phyloP scores from a whole-genome alignment of 2,888 invertebrate species.

The Sclerodermus sp. region DNA sequence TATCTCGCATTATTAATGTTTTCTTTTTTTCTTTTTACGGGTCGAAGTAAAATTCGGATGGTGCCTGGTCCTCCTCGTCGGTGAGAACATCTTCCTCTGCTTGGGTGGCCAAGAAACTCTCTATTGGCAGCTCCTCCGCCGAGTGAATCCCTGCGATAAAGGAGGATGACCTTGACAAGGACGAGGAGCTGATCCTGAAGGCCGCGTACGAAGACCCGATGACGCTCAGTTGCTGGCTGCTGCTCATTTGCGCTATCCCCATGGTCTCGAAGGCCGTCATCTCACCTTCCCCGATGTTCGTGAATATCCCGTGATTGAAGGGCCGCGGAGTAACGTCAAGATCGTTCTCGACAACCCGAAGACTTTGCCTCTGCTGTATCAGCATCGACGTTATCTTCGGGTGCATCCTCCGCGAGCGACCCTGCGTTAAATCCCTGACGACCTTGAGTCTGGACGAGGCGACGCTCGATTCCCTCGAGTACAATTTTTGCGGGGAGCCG shows the following conservation, averaged over 20 bases:
- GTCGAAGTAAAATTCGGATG: constrained; percentile 38
- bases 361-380: constrained; percentile 28
- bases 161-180: constrained; percentile 22
- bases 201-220: constrained; percentile 14
- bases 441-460: too few species aligned
- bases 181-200: constrained; percentile 14
- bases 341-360: constrained; percentile 41
- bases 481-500: too few species aligned
- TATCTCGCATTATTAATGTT: too few species aligned
- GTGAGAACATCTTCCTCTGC: constrained; percentile 1
- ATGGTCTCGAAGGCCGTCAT: constrained; percentile 30
- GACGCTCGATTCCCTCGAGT: too few species aligned
- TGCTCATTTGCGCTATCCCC: constrained; percentile 14
- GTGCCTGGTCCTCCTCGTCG: constrained; percentile 30
- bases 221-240: not conserved
- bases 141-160: constrained; percentile 11
- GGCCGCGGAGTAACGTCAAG: constrained; percentile 58
- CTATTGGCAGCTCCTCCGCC: constrained; percentile 24
- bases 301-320: constrained; percentile 48
- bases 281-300: constrained; percentile 48
- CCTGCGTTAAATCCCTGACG: too few species aligned
- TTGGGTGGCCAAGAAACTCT: constrained; percentile 33
- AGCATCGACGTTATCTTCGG: constrained; percentile 20
- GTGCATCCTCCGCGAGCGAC: too few species aligned
- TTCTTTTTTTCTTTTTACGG: not conserved